A percentile compares a stretch with the other conserved stretches of the same genome.
Evolutionary conservation across 2,113 vertebrate species (phyloP).

Genomic region (Gavia stellata): DNA sequence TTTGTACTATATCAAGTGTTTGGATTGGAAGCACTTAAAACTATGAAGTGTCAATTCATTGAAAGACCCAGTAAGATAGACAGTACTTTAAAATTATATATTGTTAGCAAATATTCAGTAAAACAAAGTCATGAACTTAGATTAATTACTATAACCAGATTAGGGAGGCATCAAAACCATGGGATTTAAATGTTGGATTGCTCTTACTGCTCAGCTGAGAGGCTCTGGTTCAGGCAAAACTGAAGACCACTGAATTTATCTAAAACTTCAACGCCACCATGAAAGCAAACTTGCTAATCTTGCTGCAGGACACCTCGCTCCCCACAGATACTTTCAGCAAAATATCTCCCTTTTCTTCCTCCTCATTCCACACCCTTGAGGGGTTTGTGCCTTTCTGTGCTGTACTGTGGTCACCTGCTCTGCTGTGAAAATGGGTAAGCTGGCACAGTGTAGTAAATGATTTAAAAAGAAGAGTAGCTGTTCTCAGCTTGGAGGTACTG

Average conservation of each 20-base stretch:
- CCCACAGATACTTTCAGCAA: background rate
- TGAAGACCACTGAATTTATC: background rate
- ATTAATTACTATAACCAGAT: background rate
- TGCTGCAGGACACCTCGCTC: background rate
- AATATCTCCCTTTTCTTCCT: background rate
- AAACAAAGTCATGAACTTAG: background rate
- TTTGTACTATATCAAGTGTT: background rate
- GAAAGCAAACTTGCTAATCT: background rate
- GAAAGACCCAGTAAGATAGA: background rate
- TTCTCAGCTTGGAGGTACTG: background rate
- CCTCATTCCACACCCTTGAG: background rate
- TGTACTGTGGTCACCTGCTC: fast-evolving
- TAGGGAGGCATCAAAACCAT: background rate
- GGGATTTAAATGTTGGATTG: background rate
- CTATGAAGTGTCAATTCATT: background rate
- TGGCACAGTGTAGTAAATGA: background rate
- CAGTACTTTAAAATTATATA: background rate
- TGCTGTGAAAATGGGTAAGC: background rate
- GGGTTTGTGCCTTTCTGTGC: background rate
- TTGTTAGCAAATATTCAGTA: background rate
- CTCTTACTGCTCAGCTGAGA: background rate
- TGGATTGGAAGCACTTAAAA: background rate
- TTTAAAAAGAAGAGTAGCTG: background rate
- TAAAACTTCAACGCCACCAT: background rate
- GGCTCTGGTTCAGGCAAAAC: background rate